Evolutionary conservation across 2,797 vertebrate genomes (phyloP), one percentile per base, ranked within the genome.

Genomic region (Xiphophorus birchmanni): DNA sequence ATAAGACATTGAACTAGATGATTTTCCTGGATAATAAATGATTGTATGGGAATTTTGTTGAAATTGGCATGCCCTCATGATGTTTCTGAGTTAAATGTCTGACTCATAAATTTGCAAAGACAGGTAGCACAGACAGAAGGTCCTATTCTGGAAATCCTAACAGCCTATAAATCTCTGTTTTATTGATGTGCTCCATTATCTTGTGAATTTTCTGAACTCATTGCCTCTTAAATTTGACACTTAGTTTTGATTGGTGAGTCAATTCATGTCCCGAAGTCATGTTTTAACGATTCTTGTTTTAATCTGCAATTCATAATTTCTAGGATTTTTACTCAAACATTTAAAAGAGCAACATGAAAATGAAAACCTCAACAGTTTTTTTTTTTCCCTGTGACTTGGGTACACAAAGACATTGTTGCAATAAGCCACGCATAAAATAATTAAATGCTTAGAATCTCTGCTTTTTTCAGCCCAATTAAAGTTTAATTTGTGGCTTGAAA

Each of bases 211-310:
- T 81, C 26, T 11, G 29, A 88, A 78, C 72, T 82, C 35, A 9
- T 6, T 13, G 73, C 67, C 47, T 84, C 40, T 88, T 78, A 58
- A 50, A n/a, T 84, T 91, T 88, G 88, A 86, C 73, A 74, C 76
- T 2, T 2, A 5, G 29, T 79, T 88, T 87, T 88, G 72, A 90
- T 81, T 85, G 78, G 44, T 37, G 86, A 89, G 72, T 91, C 86
- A 84, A 92, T 92, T 84, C 29, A 75, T 78, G 78, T 80, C 86
- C 75, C 82, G 23, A 83, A 85, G 79, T 84, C 76, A 71, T 9
- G 73, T 79, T 60, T 84, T 87, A 91, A 88, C 84, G 56, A 80
- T 74, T 83, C 86, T 81, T 75, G 87, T 90, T 83, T 71, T 83
- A 75, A n/a, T 71, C 48, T 69, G 77, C 37, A 65, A 50, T 52